These are phyloP conservation scores for Hydractinia symbiolongicarpus DNA, from an alignment of 30 jellyfish, hydroid and myxozoan species.

Conservation along the genomic window DNA sequence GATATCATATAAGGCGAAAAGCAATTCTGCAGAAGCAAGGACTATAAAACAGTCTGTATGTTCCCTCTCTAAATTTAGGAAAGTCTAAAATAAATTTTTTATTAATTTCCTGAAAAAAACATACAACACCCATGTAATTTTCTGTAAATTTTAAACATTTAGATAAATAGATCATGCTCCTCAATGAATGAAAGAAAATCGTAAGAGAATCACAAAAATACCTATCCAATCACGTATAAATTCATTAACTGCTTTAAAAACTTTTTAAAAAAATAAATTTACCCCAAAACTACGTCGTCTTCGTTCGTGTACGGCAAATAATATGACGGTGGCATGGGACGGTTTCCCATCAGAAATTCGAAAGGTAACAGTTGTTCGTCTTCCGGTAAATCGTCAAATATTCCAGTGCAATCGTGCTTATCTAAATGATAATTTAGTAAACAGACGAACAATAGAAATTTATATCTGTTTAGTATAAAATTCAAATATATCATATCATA, in stretches of 20 bases:
- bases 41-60: neutral
- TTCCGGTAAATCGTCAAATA: constrained; percentile 33
- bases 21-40: neutral
- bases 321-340: constrained; percentile 12
- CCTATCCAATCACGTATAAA: too few species aligned
- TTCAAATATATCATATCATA: neutral
- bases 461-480: neutral
- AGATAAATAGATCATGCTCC: neutral
- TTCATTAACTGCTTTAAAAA: neutral
- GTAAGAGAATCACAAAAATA: neutral
- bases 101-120: neutral
- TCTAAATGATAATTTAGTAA: neutral
- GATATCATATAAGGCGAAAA: neutral
- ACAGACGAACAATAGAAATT: neutral
- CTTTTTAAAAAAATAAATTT: neutral
- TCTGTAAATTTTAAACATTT: neutral
- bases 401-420: constrained; percentile 20
- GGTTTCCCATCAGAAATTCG: constrained; percentile 3
- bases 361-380: neutral
- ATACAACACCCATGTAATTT: neutral
- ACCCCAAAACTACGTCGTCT: constrained; percentile 24
- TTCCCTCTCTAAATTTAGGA: too few species aligned
- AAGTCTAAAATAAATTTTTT: too few species aligned
- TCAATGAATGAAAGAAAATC: neutral
- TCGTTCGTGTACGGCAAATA: constrained; percentile 32